phyloP scores from a whole-genome alignment of 2,797 vertebrate species.

The Tapirus indicus region DNA sequence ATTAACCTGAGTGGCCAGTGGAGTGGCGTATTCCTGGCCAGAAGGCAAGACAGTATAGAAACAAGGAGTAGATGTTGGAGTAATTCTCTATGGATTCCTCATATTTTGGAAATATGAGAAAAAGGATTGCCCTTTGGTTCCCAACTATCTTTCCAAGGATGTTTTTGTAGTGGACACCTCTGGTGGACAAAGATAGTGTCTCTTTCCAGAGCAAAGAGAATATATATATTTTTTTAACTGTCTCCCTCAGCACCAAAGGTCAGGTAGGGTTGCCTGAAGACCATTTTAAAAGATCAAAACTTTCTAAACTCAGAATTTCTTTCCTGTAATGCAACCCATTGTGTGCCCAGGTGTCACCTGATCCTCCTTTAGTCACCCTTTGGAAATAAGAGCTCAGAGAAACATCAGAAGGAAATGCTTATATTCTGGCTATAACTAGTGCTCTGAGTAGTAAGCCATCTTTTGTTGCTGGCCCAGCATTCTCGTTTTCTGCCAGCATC shows the following conservation, averaged over 20 bases:
- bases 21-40: background rate
- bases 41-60: background rate
- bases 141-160: background rate
- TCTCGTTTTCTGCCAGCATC: background rate
- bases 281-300: background rate
- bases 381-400: background rate
- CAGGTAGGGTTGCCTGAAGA: background rate
- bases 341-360: background rate
- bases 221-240: background rate
- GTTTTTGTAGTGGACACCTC: background rate
- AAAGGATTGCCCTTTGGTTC: background rate
- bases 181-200: background rate
- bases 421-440: background rate
- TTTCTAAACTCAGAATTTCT: background rate
- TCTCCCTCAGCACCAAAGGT: background rate
- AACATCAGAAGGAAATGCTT: background rate
- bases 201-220: background rate
- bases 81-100: background rate
- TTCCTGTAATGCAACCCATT: background rate
- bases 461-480: background rate
- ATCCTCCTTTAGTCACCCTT: background rate
- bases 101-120: background rate
- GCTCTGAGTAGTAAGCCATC: background rate
- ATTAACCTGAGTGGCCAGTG: background rate
- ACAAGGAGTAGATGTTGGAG: rapidly evolving